These are phyloP conservation scores for Fopius arisanus DNA, from an alignment of 1,140 invertebrate genomes.

Conservation along the genomic window DNA sequence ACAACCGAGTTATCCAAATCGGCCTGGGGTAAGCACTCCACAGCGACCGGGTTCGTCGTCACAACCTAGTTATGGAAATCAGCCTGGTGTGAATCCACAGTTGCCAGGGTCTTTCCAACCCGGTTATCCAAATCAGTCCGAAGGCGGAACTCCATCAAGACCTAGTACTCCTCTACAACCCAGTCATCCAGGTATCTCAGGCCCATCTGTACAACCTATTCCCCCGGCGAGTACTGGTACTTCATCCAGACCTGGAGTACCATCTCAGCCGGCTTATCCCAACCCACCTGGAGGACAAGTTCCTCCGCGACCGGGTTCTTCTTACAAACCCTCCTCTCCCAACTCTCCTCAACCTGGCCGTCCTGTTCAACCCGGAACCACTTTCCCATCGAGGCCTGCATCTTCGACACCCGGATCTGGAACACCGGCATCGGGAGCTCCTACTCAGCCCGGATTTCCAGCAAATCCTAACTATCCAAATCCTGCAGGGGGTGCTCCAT, in stretches of 20 bases:
- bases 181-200: constrained; percentile 18
- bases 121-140: constrained; percentile 37
- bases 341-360: no score
- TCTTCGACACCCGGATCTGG: not conserved
- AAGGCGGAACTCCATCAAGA: not conserved
- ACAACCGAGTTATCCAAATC: constrained; percentile 44
- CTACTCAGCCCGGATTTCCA: not conserved
- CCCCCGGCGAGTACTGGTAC: no score
- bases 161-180: not conserved
- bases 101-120: constrained; percentile 39
- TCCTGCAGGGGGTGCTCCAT: not conserved
- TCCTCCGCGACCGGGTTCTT: not conserved
- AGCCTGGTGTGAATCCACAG: constrained; percentile 2
- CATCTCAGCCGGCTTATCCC: constrained; percentile 31
- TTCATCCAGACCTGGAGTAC: constrained; percentile 34
- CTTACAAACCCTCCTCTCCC: not conserved
- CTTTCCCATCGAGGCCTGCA: not conserved
- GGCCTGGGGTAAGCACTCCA: not conserved
- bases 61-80: not conserved
- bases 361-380: not conserved
- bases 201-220: not conserved
- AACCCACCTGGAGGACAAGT: constrained; percentile 28
- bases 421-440: not conserved
- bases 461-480: not conserved
- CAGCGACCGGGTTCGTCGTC: constrained; percentile 37